phyloP scores from a whole-genome alignment of 2,797 vertebrate species.

The Paramormyrops hopkinsi region DNA sequence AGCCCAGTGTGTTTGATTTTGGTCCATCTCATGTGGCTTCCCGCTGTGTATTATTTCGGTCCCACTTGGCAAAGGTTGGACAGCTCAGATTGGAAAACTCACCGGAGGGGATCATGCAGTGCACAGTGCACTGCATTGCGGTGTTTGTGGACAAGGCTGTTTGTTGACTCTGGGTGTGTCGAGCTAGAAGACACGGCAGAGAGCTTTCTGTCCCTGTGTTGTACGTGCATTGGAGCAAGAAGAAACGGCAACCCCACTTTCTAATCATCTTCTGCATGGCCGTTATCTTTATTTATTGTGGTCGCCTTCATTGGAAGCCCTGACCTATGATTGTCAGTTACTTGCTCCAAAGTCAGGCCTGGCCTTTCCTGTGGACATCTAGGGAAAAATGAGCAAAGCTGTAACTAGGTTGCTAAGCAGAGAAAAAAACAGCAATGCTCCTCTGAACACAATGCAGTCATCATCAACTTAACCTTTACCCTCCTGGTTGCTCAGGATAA shows the following conservation, averaged over 20 bases:
- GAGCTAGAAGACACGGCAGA: background rate
- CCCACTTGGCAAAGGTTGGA: background rate
- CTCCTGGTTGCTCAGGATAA: background rate
- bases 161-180: constrained; percentile 13
- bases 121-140: background rate
- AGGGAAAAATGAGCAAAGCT: background rate
- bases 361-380: background rate
- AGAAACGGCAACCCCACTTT: background rate
- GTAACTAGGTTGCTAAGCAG: background rate
- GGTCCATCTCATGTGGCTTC: constrained; percentile 5
- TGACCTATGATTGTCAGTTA: background rate
- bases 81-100: background rate
- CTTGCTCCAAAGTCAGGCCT: background rate
- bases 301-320: background rate
- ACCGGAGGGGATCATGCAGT: background rate
- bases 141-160: background rate
- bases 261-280: background rate
- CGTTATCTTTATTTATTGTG: background rate
- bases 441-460: background rate
- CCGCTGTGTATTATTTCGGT: background rate
- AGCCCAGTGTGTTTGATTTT: background rate
- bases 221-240: background rate
- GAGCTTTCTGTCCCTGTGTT: background rate
- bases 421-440: background rate
- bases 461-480: background rate